phyloP scores from a whole-genome alignment of 2,113 vertebrate species.

The Mystacornis crossleyi region DNA sequence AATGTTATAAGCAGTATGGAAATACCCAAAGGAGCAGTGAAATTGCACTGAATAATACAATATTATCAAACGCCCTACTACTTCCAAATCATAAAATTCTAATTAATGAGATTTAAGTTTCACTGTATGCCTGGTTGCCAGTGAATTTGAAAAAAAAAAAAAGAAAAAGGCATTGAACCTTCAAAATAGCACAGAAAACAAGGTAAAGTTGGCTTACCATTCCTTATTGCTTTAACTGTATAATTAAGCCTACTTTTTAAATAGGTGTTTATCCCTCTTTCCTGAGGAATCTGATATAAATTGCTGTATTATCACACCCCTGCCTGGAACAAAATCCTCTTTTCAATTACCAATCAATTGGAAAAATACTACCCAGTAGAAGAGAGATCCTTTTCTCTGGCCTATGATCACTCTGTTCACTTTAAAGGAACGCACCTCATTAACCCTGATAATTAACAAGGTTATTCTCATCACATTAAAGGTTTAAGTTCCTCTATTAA shows the following conservation, averaged over 20 bases:
- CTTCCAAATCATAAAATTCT: background rate
- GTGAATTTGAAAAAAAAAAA: background rate
- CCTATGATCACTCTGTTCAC: background rate
- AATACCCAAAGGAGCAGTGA: background rate
- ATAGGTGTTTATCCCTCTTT: background rate
- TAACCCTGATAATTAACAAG: conserved; percentile 51
- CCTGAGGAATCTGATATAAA: background rate
- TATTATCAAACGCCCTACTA: background rate
- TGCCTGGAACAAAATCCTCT: background rate
- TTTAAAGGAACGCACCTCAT: conserved; percentile 23
- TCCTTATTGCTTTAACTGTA: background rate
- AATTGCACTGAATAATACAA: background rate
- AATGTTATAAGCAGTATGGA: background rate
- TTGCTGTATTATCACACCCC: background rate
- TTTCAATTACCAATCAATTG: background rate
- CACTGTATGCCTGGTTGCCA: background rate
- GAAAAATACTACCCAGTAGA: background rate
- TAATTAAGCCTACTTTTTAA: background rate
- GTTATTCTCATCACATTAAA: conserved; percentile 52
- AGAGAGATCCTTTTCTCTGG: background rate
- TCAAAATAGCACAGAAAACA: background rate
- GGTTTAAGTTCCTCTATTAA: conserved; percentile 40
- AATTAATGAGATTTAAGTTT: background rate
- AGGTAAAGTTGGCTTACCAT: background rate
- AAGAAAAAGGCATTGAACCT: background rate